These are phyloP conservation scores for Chlorospingus flavigularis DNA, from an alignment of 2,797 vertebrate genomes.

Conservation along the genomic window DNA sequence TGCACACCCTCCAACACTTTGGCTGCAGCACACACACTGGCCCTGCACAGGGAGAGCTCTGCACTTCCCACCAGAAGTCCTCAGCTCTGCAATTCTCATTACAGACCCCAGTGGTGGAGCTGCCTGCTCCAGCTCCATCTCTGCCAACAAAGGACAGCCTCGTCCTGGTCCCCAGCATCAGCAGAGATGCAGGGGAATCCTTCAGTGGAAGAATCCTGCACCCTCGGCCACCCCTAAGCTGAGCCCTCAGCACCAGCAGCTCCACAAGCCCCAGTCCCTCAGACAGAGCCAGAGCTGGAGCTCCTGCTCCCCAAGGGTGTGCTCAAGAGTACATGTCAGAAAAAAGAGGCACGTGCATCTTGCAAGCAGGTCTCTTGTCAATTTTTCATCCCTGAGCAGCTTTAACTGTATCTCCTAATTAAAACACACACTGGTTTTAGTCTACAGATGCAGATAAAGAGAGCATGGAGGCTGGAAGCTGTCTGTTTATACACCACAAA, in stretches of 20 bases:
- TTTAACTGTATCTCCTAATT: constrained; percentile 11
- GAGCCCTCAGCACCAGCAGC: neutral
- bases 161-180: neutral
- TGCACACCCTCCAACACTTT: neutral
- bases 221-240: neutral
- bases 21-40: fast-evolving
- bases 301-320: neutral
- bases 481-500: neutral
- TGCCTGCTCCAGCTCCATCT: neutral
- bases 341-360: neutral
- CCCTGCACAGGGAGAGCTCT: neutral
- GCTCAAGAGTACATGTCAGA: fast-evolving
- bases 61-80: neutral
- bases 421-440: neutral
- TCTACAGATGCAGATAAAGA: neutral
- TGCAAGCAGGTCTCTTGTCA: neutral
- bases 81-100: neutral
- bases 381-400: neutral
- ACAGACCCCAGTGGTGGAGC: neutral
- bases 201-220: neutral
- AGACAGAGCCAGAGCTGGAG: neutral
- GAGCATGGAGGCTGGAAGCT: neutral
- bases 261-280: fast-evolving
- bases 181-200: neutral
- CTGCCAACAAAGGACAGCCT: neutral